Base-by-base conservation (phyloP, 1,140 invertebrate species). In the Lucilia cuprina region DNA sequence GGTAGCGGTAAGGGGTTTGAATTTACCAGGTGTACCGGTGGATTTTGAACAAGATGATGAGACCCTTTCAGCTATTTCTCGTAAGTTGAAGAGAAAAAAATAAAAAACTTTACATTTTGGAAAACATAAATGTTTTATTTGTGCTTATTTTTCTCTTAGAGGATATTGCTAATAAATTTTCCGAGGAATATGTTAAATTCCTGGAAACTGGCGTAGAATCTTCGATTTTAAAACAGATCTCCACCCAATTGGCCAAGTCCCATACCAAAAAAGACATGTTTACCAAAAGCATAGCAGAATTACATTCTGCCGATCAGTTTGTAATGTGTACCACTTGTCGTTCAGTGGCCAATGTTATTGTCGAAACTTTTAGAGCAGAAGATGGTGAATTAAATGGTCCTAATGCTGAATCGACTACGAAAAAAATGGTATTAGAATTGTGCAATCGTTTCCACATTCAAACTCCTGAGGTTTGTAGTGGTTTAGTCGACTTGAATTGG, bases 391-490 rank as follows among this genome's bases (percentile, higher is more conserved):
- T 89, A 2, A 80, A 88, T 83, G 87, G 87, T 8, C 85, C 88
- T 1, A 65, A 85, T 10, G 86, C 86, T 10, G 75, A 86, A 9
- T 83, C 0, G 1, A 41, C 86, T 0, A 86, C 87, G 84, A 88
- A 87, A 35, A 78, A 85, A 0, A 87, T 94, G 8, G 87, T 93
- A 0, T 88, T 91, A 13, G 91, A 91, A 10, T 84, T 94, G 2
- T 95, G 95, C 83, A 86, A 86, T 2, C 75, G 91, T 7, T 85
- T 95, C 0, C 91, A 93, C 10, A 91, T 95, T 9, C 92, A 94
- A 87, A 91, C 90, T 0, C 87, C 91, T 13, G 87, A 86, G 83
- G 93, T 95, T 19, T 95, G 95, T 85, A 84, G 86, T 14, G 94
- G 94, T 35, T 85, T 92, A 9, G 86, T 95, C 8, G 90, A 92